Conservation (phyloP, 2,113 vertebrate genomes). For the Ovis canadensis region DNA sequence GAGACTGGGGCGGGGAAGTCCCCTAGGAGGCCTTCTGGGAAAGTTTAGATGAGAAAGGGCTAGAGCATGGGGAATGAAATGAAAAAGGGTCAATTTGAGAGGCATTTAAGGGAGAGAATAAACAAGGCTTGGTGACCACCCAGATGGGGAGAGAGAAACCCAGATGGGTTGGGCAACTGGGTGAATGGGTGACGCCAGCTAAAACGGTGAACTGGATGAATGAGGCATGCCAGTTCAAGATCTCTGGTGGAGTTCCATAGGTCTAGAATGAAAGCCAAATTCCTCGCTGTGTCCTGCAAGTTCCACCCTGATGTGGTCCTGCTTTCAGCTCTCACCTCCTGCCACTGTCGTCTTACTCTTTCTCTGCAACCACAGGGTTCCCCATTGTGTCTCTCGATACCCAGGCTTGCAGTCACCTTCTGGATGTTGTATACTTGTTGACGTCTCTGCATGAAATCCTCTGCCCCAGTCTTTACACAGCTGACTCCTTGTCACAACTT, state of each 20-base stretch:
- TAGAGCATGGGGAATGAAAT: not conserved
- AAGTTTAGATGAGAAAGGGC: not conserved
- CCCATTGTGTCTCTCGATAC: not conserved
- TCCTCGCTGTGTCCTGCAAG: accelerated
- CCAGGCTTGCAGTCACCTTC: not conserved
- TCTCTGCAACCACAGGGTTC: not conserved
- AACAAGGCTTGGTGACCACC: not conserved
- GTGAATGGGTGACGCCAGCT: not conserved
- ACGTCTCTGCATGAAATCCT: not conserved
- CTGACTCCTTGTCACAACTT: no score
- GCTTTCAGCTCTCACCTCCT: not conserved
- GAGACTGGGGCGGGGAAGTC: not conserved
- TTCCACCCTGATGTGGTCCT: no score
- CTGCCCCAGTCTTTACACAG: accelerated
- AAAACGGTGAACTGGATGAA: not conserved
- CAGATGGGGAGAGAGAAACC: not conserved
- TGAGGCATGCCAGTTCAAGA: no score
- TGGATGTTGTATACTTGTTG: not conserved
- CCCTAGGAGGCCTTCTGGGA: not conserved
- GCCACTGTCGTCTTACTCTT: not conserved
- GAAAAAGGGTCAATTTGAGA: not conserved
- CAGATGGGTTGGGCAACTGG: not conserved
- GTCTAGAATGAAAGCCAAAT: not conserved
- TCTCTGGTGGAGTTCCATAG: not conserved
- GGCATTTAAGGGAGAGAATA: not conserved